Percentiles rank a stretch among this genome's conserved stretches.
phyloP scores from a whole-genome alignment of 2,888 invertebrate genomes.

The Disparrhopalites patrizii region DNA sequence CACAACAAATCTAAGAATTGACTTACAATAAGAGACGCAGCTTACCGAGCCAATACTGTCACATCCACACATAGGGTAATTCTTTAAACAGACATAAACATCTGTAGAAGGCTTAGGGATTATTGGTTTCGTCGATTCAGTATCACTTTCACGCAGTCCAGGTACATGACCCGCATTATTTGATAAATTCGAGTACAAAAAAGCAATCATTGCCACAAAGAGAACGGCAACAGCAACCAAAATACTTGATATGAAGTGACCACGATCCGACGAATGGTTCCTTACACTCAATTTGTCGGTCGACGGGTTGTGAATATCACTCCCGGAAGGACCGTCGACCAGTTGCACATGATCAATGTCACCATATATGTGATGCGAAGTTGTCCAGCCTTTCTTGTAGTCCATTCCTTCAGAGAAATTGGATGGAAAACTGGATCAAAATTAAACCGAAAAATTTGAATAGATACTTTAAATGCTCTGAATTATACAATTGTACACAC shows the following conservation, averaged over 20 bases:
- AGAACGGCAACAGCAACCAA: constrained; percentile 22
- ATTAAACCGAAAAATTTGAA: background rate
- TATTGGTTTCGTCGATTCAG: background rate
- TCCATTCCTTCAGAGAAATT: too few relatives aligned
- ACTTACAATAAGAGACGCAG: too few relatives aligned
- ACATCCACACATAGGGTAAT: constrained; percentile 39
- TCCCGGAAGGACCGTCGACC: too few relatives aligned
- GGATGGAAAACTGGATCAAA: background rate
- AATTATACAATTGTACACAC: too few relatives aligned
- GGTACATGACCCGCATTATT: constrained; percentile 20
- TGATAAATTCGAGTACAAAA: constrained; percentile 27
- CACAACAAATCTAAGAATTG: too few relatives aligned
- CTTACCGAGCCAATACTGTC: constrained; percentile 35
- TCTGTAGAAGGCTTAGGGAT: background rate
- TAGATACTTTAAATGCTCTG: too few relatives aligned
- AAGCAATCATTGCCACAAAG: constrained; percentile 14
- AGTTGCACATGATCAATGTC: too few relatives aligned
- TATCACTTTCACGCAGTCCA: constrained; percentile 6
- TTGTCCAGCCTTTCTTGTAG: too few relatives aligned
- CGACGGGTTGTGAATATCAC: constrained; percentile 2
- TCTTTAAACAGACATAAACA: constrained; percentile 2
- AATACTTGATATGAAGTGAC: constrained; percentile 24
- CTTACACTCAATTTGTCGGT: background rate
- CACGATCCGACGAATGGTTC: constrained; percentile 9
- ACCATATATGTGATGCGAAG: too few relatives aligned